Percentiles rank a stretch among this genome's conserved stretches.
phyloP scores from a whole-genome alignment of 1,140 invertebrate species.

The Cyclargus thomasi region DNA sequence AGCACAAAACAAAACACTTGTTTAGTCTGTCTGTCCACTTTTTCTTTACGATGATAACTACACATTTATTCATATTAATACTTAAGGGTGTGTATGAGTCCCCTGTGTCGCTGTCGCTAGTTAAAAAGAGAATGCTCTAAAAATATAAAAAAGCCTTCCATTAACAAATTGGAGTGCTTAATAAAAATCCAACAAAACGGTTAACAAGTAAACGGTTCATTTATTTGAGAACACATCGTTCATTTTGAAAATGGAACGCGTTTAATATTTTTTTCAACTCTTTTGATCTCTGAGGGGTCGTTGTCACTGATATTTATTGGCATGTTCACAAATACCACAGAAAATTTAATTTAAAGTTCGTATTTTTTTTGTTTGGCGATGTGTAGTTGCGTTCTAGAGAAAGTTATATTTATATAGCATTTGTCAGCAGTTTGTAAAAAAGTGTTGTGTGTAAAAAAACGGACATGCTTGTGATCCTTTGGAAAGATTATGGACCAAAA shows the following conservation, averaged over 20 bases:
- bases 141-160: neutral
- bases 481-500: too few species aligned
- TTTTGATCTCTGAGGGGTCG: neutral
- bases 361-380: neutral
- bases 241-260: slow-evolving; percentile 10
- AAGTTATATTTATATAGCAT: too few species aligned
- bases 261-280: slow-evolving; percentile 6
- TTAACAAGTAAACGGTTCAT: neutral
- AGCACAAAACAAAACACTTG: too few species aligned
- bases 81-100: too few species aligned
- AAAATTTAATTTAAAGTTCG: neutral
- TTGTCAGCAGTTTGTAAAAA: too few species aligned
- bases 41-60: too few species aligned
- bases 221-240: slow-evolving; percentile 5
- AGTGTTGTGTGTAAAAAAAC: too few species aligned
- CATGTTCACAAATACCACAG: neutral
- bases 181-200: neutral
- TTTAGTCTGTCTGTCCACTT: too few species aligned
- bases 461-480: too few species aligned
- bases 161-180: neutral
- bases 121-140: neutral
- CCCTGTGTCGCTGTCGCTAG: too few species aligned
- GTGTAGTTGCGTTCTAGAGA: too few species aligned
- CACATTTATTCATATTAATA: too few species aligned
- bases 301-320: neutral